Percentiles rank a stretch among this genome's conserved stretches.
phyloP scores from a whole-genome alignment of 2,888 invertebrate genomes.

The Drosophila yooni region DNA sequence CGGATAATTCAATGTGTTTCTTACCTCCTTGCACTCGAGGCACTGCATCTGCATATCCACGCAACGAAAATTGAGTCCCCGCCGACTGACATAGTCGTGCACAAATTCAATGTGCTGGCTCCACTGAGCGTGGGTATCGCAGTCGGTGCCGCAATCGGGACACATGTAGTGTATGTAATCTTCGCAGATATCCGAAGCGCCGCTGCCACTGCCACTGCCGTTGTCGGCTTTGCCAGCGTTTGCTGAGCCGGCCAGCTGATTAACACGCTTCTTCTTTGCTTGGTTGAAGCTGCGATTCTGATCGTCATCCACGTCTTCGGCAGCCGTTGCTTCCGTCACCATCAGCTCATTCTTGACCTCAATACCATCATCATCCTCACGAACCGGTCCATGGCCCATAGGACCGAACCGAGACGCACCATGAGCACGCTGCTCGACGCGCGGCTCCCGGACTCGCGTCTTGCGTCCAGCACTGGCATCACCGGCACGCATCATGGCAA shows the following conservation, averaged over 20 bases:
- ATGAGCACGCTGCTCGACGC: constrained; percentile 38
- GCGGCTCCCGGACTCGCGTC: constrained; percentile 68
- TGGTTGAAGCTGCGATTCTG: constrained; percentile 38
- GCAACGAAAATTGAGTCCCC: constrained; percentile 77
- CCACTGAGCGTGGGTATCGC: constrained; percentile 77
- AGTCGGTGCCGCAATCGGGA: constrained; percentile 80
- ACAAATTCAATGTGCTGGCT: constrained; percentile 81
- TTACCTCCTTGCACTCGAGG: constrained; percentile 75
- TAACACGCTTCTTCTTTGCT: constrained; percentile 20
- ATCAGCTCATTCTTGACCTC: constrained; percentile 70
- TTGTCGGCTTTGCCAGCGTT: constrained; percentile 17
- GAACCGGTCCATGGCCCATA: background rate
- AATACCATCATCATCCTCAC: constrained; percentile 56
- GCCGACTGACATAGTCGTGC: constrained; percentile 77
- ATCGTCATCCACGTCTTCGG: constrained; percentile 55
- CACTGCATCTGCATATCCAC: constrained; percentile 77
- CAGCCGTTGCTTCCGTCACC: constrained; percentile 48
- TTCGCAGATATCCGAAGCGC: constrained; percentile 65
- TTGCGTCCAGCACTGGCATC: constrained; percentile 62
- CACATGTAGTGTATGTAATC: constrained; percentile 81
- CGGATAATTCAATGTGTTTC: background rate
- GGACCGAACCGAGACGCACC: background rate
- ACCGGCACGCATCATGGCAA: constrained; percentile 63
- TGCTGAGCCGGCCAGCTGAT: background rate
- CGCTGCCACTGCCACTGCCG: background rate